phyloP scores from a whole-genome alignment of 2,797 vertebrate genomes.

The Acipenser oxyrinchus region DNA sequence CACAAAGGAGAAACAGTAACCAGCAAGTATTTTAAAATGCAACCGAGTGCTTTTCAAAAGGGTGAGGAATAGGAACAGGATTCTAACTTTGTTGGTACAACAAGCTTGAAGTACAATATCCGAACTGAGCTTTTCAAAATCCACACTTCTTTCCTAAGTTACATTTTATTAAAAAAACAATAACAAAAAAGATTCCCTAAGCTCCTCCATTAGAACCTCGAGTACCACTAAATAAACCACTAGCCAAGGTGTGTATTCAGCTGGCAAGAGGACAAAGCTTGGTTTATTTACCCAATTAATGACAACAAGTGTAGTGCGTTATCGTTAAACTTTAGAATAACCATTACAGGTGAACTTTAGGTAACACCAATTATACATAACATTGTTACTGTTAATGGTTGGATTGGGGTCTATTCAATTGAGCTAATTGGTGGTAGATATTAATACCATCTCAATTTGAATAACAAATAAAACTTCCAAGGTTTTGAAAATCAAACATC shows the following conservation, averaged over 20 bases:
- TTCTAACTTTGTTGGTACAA: slow-evolving; percentile 32
- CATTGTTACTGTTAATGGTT: no score
- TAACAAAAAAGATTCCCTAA: slow-evolving; percentile 16
- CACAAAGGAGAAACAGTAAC: slow-evolving; percentile 17
- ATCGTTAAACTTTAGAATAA: no score
- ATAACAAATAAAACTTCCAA: no score
- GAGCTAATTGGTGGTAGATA: no score
- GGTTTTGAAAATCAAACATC: no score
- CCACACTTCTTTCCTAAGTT: background rate
- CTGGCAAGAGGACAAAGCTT: slow-evolving; percentile 18
- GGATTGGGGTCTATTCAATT: no score
- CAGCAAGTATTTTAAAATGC: slow-evolving; percentile 17
- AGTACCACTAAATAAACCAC: slow-evolving; percentile 23
- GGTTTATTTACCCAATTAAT: background rate
- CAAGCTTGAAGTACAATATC: slow-evolving; percentile 24
- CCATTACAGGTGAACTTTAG: no score
- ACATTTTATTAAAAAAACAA: background rate
- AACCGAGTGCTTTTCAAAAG: slow-evolving; percentile 19
- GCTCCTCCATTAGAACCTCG: slow-evolving; percentile 20
- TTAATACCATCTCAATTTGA: no score
- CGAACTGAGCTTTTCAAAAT: slow-evolving; percentile 28
- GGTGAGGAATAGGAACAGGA: slow-evolving; percentile 27
- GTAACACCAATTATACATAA: no score
- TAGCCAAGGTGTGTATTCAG: slow-evolving; percentile 28
- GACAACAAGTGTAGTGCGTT: no score